phyloP scores from a whole-genome alignment of 2,888 invertebrate genomes.

The Euplagia quadripunctaria region DNA sequence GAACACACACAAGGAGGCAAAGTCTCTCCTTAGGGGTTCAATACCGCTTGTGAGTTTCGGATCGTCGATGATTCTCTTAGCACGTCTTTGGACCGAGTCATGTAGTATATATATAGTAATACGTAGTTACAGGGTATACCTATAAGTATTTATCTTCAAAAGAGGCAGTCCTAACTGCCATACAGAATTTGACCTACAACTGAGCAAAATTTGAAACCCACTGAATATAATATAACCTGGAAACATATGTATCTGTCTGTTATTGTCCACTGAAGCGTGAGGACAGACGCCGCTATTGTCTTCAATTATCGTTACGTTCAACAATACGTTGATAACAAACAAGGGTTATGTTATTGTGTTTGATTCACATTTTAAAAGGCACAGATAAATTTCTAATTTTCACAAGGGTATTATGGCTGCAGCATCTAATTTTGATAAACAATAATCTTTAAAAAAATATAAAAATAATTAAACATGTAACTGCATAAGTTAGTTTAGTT shows the following conservation, averaged over 20 bases:
- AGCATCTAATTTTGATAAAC: not conserved
- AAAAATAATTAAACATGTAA: too few species aligned
- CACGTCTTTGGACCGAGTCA: too few species aligned
- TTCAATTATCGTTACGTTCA: not conserved
- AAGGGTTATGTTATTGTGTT: not conserved
- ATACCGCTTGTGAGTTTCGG: too few species aligned
- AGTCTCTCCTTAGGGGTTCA: too few species aligned
- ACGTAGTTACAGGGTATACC: too few species aligned
- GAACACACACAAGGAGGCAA: too few species aligned
- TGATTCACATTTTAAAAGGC: not conserved
- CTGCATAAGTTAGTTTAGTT: too few species aligned
- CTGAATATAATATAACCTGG: not conserved
- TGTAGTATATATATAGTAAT: too few species aligned
- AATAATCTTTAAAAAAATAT: too few species aligned
- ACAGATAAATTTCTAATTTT: not conserved
- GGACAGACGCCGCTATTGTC: not conserved
- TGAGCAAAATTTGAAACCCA: constrained; percentile 4
- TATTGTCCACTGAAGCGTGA: not conserved
- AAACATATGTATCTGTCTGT: not conserved
- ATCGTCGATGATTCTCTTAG: too few species aligned
- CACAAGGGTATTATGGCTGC: not conserved
- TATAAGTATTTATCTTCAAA: not conserved
- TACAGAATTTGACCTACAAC: not conserved
- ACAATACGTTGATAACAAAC: not conserved
- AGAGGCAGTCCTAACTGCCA: not conserved